A percentile compares a stretch with the other conserved stretches of the same genome.
Conservation (phyloP, 2,797 vertebrate species). For the Sternarchorhynchus goeldii region DNA sequence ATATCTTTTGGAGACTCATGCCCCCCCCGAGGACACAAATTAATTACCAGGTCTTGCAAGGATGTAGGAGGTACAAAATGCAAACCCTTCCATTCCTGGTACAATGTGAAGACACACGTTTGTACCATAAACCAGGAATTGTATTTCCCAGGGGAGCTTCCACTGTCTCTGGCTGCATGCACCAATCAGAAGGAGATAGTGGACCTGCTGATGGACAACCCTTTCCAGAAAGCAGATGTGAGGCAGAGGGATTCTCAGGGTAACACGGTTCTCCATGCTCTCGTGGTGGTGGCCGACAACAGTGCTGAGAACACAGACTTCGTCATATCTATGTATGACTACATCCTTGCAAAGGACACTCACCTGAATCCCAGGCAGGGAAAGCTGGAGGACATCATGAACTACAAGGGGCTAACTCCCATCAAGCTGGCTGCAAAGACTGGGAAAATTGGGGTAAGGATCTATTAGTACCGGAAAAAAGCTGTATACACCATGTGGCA, state of each 20-base stretch:
- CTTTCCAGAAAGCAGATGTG: constrained; percentile 74
- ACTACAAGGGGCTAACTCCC: constrained; percentile 82
- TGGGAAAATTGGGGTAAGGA: constrained; percentile 89
- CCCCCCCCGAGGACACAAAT: no score
- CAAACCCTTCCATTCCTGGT: no score
- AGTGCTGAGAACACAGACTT: constrained; percentile 87
- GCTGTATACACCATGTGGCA: neutral
- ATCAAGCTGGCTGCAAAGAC: constrained; percentile 88
- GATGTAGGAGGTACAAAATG: neutral
- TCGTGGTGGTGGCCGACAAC: constrained; percentile 90
- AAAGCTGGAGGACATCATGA: constrained; percentile 85
- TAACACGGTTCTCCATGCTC: constrained; percentile 89
- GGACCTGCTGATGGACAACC: constrained; percentile 86
- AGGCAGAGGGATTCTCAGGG: constrained; percentile 80
- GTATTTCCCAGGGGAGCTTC: constrained; percentile 83
- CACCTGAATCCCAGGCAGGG: constrained; percentile 61
- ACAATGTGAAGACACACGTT: no score
- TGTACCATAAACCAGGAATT: no score
- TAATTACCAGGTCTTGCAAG: no score
- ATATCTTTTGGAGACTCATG: no score
- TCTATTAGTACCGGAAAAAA: neutral
- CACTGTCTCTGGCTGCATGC: constrained; percentile 91
- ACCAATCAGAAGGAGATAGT: constrained; percentile 92
- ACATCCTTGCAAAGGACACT: constrained; percentile 80
- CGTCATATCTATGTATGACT: constrained; percentile 88